These are phyloP conservation scores for Mylabris phalerata DNA, from an alignment of 1,140 invertebrate species.

Conservation along the genomic window DNA sequence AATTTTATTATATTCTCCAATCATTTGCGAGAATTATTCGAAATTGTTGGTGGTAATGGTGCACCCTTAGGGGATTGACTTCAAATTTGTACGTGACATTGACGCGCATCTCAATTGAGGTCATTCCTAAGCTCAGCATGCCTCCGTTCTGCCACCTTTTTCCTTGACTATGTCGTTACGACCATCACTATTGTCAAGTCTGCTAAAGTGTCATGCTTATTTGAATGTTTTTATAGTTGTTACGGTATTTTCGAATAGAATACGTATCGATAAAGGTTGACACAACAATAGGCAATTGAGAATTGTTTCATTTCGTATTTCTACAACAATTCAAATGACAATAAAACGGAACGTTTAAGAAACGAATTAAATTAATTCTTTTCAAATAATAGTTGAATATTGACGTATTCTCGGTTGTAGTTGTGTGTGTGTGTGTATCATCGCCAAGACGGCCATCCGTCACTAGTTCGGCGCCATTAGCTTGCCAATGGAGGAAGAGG, in stretches of 20 bases:
- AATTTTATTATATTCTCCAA: no score
- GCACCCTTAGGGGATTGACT: conserved; percentile 4
- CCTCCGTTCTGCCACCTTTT: conserved; percentile 15
- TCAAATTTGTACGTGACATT: conserved; percentile 20
- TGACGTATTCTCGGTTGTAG: no score
- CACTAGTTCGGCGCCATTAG: conserved; percentile 23
- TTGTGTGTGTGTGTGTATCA: conserved; percentile 6
- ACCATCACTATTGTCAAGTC: conserved; percentile 16
- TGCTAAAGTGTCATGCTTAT: conserved; percentile 20
- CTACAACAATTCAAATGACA: background rate
- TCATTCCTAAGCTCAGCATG: conserved; percentile 23
- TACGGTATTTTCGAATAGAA: conserved; percentile 9
- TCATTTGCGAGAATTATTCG: no score
- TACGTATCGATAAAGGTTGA: conserved; percentile 3
- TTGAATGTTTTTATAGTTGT: conserved; percentile 20
- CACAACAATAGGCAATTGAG: conserved; percentile 3
- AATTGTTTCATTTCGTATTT: conserved; percentile 8
- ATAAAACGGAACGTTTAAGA: background rate
- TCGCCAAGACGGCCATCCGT: conserved; percentile 16
- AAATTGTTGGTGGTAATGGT: no score
- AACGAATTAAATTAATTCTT: no score
- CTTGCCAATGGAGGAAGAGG: conserved; percentile 15
- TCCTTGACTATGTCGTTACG: conserved; percentile 1
- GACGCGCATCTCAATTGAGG: conserved; percentile 19
- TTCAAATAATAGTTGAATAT: no score